A percentile compares a stretch with the other conserved stretches of the same genome.
These are phyloP conservation scores for Terrapene triunguis DNA, from an alignment of 2,113 vertebrate species.

Conservation along the genomic window DNA sequence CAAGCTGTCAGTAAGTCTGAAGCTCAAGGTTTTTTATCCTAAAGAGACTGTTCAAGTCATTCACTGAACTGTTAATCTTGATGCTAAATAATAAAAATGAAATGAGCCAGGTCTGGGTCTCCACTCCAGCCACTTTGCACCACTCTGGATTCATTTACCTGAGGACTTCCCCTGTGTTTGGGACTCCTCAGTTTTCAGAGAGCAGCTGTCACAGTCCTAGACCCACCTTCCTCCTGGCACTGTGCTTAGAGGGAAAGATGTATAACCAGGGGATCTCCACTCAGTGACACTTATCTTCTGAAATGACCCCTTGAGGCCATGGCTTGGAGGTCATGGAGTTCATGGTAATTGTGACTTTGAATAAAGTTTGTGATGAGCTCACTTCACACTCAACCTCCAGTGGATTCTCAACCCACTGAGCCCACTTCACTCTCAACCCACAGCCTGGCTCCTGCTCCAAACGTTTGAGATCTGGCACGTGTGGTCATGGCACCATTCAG, in stretches of 20 bases:
- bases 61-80: neutral
- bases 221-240: neutral
- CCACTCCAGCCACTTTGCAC: neutral
- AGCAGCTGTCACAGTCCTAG: neutral
- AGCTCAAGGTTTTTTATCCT: neutral
- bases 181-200: neutral
- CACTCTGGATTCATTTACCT: neutral
- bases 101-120: neutral
- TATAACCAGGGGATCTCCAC: neutral
- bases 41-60: neutral
- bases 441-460: too few species aligned
- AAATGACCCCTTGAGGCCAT: neutral
- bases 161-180: neutral
- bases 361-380: too few species aligned
- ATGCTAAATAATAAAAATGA: neutral
- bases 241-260: neutral
- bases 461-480: too few species aligned
- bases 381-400: too few species aligned
- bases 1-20: neutral
- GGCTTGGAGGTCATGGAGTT: too few species aligned
- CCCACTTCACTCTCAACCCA: too few species aligned
- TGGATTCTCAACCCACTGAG: too few species aligned
- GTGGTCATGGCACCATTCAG: too few species aligned
- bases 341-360: too few species aligned
- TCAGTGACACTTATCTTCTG: neutral